Conservation (phyloP, 2,888 invertebrate genomes). For the Beris chalybata region DNA sequence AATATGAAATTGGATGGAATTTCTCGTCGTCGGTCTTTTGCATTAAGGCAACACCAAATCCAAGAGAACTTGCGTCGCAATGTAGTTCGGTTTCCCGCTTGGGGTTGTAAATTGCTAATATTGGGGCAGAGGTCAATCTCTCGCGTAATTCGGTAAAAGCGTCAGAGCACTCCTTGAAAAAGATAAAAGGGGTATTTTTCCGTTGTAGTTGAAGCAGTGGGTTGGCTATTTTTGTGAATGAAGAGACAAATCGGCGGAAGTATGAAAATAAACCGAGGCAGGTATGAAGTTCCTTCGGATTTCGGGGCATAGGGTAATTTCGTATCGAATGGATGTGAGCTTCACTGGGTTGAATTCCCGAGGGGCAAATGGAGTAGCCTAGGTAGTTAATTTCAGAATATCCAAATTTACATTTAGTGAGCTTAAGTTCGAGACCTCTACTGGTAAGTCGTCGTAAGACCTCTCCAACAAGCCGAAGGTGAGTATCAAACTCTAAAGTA, state of each 20-base stretch:
- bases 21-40: slow-evolving; percentile 39
- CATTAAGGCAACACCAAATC: slow-evolving; percentile 44
- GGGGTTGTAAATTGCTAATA: slow-evolving; percentile 45
- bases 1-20: slow-evolving; percentile 45
- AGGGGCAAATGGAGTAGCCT: not conserved
- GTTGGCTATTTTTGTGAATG: slow-evolving; percentile 42
- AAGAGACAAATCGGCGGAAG: slow-evolving; percentile 35
- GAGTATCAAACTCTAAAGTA: not conserved
- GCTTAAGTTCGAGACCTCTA: not conserved
- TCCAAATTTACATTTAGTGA: not conserved
- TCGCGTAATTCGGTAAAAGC: slow-evolving; percentile 33
- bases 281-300: slow-evolving; percentile 32
- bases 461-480: not conserved
- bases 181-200: slow-evolving; percentile 29
- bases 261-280: slow-evolving; percentile 38
- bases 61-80: slow-evolving; percentile 44
- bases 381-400: not conserved
- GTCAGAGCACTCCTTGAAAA: slow-evolving; percentile 20
- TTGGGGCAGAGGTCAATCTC: slow-evolving; percentile 36
- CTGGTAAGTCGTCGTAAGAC: not conserved
- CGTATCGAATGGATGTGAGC: not conserved
- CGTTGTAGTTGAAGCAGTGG: slow-evolving; percentile 45
- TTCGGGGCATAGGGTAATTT: slow-evolving; percentile 7
- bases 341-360: not conserved
- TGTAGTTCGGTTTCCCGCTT: slow-evolving; percentile 44